A percentile compares a stretch with the other conserved stretches of the same genome.
Conservation (phyloP, 2,797 vertebrate species). For the Anguilla megastoma region DNA sequence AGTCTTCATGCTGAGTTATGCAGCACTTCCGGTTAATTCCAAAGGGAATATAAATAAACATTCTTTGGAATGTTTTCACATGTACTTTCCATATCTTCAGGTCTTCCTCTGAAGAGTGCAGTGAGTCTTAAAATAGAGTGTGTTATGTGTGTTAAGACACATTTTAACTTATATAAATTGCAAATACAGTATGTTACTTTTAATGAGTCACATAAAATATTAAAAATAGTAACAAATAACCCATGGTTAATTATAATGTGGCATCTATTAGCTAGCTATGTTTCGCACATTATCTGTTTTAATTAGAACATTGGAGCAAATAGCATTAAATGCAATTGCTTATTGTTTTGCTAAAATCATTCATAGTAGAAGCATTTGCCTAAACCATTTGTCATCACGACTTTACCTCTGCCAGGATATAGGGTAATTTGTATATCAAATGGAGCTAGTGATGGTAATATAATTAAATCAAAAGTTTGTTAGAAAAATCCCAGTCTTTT, state of each 20-base stretch:
- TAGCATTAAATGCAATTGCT: neutral
- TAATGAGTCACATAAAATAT: neutral
- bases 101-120: neutral
- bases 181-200: neutral
- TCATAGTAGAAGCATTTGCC: neutral
- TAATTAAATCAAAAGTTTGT: no score
- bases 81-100: neutral
- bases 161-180: neutral
- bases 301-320: no score
- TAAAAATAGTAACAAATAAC: neutral
- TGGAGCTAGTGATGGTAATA: neutral
- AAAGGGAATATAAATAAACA: neutral
- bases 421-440: neutral
- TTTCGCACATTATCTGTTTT: neutral
- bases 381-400: neutral
- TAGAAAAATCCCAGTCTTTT: neutral
- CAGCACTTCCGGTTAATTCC: neutral
- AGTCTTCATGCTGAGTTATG: neutral
- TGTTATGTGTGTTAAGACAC: neutral
- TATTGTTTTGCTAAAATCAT: neutral
- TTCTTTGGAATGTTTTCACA: neutral
- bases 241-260: neutral
- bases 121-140: neutral
- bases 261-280: neutral
- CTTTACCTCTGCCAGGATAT: neutral